Evolutionary conservation across 1,140 invertebrate species (phyloP).

Genomic region (Dermatophagoides farinae): DNA sequence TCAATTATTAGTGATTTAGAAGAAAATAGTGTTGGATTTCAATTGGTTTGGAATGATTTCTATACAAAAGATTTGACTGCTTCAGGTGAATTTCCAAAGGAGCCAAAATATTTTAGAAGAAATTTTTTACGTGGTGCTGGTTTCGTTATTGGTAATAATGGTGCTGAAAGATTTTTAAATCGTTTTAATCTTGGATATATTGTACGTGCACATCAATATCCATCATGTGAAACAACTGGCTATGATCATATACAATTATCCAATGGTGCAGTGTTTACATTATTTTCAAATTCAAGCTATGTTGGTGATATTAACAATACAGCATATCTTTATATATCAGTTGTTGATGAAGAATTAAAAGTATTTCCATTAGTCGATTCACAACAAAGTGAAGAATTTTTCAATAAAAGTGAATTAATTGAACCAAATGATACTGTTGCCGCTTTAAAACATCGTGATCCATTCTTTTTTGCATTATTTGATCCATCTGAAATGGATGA

Average conservation of each 20-base stretch:
- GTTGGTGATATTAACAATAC: neutral
- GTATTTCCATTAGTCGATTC: neutral
- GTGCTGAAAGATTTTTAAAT: neutral
- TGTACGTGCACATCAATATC: neutral
- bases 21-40: neutral
- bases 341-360: neutral
- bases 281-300: neutral
- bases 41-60: slow-evolving; percentile 1
- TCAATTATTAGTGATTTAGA: neutral
- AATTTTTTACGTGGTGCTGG: neutral
- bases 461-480: neutral
- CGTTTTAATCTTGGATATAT: neutral
- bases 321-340: neutral
- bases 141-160: neutral
- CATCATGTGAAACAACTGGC: neutral
- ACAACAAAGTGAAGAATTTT: neutral
- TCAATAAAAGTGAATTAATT: neutral
- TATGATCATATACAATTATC: neutral
- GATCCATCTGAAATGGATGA: neutral
- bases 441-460: neutral
- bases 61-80: neutral
- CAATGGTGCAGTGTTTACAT: neutral
- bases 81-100: neutral
- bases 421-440: neutral
- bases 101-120: neutral